Conservation (phyloP, 2,888 invertebrate genomes). For the Carterocephalus palaemon region DNA sequence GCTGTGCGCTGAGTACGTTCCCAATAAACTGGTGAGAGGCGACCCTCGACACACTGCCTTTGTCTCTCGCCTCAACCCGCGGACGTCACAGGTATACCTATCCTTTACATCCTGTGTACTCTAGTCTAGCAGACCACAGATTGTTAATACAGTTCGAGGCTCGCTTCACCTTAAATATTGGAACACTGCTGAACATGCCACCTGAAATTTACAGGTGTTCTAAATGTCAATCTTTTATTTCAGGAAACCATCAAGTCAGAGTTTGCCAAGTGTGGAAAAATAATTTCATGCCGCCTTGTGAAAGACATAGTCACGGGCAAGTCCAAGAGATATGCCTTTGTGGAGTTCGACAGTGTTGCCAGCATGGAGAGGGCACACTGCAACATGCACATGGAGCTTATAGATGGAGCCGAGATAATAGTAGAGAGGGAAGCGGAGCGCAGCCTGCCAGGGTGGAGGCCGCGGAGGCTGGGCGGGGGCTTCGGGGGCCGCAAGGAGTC, state of each 20-base stretch:
- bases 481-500: conserved; percentile 92
- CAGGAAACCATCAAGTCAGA: conserved; percentile 75
- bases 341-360: conserved; percentile 84
- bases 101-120: not conserved
- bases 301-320: conserved; percentile 90
- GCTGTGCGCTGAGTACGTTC: conserved; percentile 80
- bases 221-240: conserved; percentile 28
- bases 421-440: conserved; percentile 87
- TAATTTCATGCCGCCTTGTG: conserved; percentile 82
- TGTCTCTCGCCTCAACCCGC: conserved; percentile 84
- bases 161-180: too few relatives aligned
- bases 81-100: conserved; percentile 78
- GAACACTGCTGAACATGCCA: too few relatives aligned
- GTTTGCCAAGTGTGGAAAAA: conserved; percentile 82
- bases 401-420: conserved; percentile 85
- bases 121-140: too few relatives aligned
- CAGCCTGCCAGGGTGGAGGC: conserved; percentile 87
- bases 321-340: conserved; percentile 90
- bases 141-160: too few relatives aligned
- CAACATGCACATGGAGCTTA: conserved; percentile 76
- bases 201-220: too few relatives aligned
- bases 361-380: conserved; percentile 81
- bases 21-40: conserved; percentile 83
- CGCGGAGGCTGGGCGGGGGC: conserved; percentile 91
- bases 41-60: conserved; percentile 86